These are phyloP conservation scores for Eudemis profundana DNA, from an alignment of 2,888 invertebrate genomes.

Conservation along the genomic window DNA sequence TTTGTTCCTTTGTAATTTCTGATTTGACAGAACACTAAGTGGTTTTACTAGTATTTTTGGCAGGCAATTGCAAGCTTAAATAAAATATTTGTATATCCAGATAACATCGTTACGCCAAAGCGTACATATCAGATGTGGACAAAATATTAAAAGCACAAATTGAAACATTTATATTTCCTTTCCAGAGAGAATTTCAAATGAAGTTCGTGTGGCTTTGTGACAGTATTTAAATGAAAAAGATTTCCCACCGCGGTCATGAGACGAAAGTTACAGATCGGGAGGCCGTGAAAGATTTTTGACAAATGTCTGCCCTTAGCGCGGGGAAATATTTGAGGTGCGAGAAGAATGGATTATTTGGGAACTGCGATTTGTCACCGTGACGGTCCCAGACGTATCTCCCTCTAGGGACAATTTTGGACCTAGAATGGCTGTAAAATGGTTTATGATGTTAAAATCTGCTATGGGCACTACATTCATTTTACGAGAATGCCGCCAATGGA, in stretches of 20 bases:
- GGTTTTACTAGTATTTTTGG: no score
- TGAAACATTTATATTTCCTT: constrained; percentile 11
- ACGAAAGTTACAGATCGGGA: constrained; percentile 40
- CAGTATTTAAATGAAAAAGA: constrained; percentile 57
- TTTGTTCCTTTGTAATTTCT: no score
- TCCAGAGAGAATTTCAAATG: constrained; percentile 23
- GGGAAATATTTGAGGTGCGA: constrained; percentile 55
- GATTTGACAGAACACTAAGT: no score
- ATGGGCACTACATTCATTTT: no score
- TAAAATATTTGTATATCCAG: neutral
- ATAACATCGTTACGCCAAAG: neutral
- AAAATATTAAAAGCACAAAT: constrained; percentile 19
- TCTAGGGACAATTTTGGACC: no score
- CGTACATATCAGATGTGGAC: neutral
- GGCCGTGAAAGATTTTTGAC: constrained; percentile 54
- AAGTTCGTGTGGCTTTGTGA: constrained; percentile 22
- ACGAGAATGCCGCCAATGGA: no score
- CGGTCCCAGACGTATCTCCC: constrained; percentile 16
- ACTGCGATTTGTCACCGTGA: constrained; percentile 30
- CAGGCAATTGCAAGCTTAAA: neutral
- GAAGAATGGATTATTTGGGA: constrained; percentile 47
- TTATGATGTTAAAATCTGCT: no score
- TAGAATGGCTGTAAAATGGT: no score
- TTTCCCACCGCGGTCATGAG: constrained; percentile 53
- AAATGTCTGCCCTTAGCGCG: constrained; percentile 54